phyloP scores from a whole-genome alignment of 1,140 invertebrate species.

The Hyposmocoma kahamanoa region DNA sequence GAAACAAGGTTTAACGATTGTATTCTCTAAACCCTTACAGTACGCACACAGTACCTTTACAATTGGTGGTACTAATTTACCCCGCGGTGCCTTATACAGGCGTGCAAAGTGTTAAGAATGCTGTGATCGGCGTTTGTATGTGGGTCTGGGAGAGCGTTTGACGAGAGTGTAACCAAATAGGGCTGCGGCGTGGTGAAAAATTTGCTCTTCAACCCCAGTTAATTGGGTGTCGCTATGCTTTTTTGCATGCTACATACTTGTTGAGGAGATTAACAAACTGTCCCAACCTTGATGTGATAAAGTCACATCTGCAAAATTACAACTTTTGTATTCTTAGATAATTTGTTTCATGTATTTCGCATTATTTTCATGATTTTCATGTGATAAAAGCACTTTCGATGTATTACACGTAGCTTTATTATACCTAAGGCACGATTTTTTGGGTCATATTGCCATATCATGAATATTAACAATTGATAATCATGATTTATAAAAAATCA shows the following conservation, averaged over 20 bases:
- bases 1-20: slow-evolving; percentile 38
- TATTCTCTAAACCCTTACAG: background rate
- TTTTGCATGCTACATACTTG: slow-evolving; percentile 23
- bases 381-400: too few relatives aligned
- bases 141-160: slow-evolving; percentile 50
- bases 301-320: too few relatives aligned
- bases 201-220: slow-evolving; percentile 62
- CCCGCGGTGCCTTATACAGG: slow-evolving; percentile 60
- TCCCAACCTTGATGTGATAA: too few relatives aligned
- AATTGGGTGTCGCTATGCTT: slow-evolving; percentile 62
- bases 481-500: too few relatives aligned
- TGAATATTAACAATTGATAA: too few relatives aligned
- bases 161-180: slow-evolving; percentile 61
- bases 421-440: too few relatives aligned
- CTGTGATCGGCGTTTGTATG: slow-evolving; percentile 69
- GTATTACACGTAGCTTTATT: too few relatives aligned
- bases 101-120: slow-evolving; percentile 58
- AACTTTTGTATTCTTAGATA: too few relatives aligned
- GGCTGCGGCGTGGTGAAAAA: slow-evolving; percentile 61
- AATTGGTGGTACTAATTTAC: slow-evolving; percentile 66
- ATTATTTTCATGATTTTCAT: too few relatives aligned
- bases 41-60: slow-evolving; percentile 20
- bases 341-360: too few relatives aligned
- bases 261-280: too few relatives aligned
- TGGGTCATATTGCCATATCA: too few relatives aligned